Conservation (phyloP, 1,140 invertebrate species). For the Trichoplusia ni region DNA sequence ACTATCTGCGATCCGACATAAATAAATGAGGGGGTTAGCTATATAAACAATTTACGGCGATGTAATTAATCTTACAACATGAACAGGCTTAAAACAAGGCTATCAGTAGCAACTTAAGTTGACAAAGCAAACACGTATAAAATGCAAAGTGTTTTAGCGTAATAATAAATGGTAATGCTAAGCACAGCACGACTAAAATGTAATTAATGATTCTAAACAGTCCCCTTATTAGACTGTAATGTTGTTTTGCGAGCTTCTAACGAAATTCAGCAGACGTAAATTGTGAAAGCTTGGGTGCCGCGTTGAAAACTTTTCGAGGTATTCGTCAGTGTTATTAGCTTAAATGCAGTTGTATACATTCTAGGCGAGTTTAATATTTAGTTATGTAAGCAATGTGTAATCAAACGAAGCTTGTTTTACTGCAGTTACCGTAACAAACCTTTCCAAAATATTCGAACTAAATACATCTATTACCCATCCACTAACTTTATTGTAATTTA, state of each 20-base stretch:
- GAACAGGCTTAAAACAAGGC: not conserved
- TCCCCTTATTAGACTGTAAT: slow-evolving; percentile 59
- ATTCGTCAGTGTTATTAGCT: not conserved
- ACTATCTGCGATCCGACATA: slow-evolving; percentile 10
- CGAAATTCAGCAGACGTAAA: slow-evolving; percentile 49
- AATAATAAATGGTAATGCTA: slow-evolving; percentile 57
- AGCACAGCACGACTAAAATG: slow-evolving; percentile 46
- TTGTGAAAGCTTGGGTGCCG: slow-evolving; percentile 1
- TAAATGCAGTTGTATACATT: no score
- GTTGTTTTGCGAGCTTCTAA: slow-evolving; percentile 52
- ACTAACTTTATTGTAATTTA: no score
- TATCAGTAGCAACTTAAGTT: slow-evolving; percentile 27
- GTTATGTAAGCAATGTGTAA: no score
- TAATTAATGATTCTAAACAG: slow-evolving; percentile 66
- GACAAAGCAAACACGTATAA: slow-evolving; percentile 40
- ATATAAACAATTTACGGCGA: slow-evolving; percentile 13
- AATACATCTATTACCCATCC: no score
- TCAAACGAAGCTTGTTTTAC: no score
- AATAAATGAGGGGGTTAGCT: slow-evolving; percentile 3
- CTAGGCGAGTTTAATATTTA: no score
- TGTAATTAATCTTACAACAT: slow-evolving; percentile 20
- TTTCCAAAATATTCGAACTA: no score
- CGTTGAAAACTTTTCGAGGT: slow-evolving; percentile 4
- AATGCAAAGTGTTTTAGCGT: slow-evolving; percentile 36
- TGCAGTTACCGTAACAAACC: no score